Evolutionary conservation across 37 sponge, comb jelly and placozoan genomes (phyloP).

Genomic region (Petrosia ficiformis): DNA sequence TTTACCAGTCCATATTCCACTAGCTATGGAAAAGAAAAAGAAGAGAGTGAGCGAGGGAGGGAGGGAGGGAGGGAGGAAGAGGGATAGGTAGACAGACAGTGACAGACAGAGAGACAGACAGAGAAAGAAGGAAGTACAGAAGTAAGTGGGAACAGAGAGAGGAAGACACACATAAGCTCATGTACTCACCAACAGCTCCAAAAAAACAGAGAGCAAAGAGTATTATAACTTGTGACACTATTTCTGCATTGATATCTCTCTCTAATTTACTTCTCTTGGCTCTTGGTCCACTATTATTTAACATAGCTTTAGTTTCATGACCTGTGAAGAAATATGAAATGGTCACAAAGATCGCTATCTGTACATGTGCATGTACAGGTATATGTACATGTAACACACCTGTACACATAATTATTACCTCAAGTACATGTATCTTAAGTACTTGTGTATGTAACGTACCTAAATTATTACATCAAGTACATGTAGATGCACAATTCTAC

Average conservation of each 20-base stretch:
- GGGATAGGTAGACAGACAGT: too few species aligned
- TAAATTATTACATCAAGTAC: too few species aligned
- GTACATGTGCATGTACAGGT: neutral
- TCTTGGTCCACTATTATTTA: slow-evolving; percentile 80
- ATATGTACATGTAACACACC: neutral
- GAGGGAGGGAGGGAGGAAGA: too few species aligned
- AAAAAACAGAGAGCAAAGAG: slow-evolving; percentile 54
- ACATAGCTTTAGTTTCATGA: slow-evolving; percentile 87
- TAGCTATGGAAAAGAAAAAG: slow-evolving; percentile 20
- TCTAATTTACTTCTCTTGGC: slow-evolving; percentile 86
- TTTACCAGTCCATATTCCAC: slow-evolving; percentile 46
- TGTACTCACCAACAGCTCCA: slow-evolving; percentile 65
- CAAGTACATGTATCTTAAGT: too few species aligned
- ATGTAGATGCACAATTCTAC: too few species aligned
- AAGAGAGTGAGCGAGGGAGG: too few species aligned
- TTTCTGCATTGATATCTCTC: slow-evolving; percentile 65
- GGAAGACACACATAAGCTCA: slow-evolving; percentile 11
- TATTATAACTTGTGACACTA: slow-evolving; percentile 44
- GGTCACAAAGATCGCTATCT: neutral
- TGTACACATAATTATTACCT: neutral
- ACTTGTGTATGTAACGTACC: too few species aligned
- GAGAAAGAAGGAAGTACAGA: too few species aligned
- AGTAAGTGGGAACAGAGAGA: too few species aligned
- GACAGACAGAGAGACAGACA: neutral
- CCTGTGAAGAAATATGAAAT: slow-evolving; percentile 25